These are phyloP conservation scores for Cordilura impudica DNA, from an alignment of 2,888 invertebrate genomes.

Conservation along the genomic window DNA sequence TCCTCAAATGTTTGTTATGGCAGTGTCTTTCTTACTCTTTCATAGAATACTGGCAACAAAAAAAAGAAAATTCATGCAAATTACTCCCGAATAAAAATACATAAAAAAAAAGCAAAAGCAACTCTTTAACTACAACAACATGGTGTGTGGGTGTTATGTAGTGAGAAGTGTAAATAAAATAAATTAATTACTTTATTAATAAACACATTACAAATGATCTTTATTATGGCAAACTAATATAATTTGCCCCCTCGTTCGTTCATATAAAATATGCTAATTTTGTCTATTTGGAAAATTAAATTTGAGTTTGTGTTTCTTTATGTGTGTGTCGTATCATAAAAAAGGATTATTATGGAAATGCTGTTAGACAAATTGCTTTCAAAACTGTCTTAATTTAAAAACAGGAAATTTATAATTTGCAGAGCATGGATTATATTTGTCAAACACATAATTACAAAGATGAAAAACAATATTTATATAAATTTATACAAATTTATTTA, in stretches of 20 bases:
- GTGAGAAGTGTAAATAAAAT: conserved; percentile 32
- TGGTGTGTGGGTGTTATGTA: conserved; percentile 29
- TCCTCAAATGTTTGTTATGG: not conserved
- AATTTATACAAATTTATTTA: too few species aligned
- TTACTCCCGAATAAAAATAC: not conserved
- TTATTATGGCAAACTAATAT: not conserved
- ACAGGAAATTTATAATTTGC: not conserved
- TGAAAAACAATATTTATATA: too few species aligned
- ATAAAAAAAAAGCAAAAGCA: not conserved
- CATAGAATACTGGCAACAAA: not conserved
- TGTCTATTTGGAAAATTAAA: not conserved
- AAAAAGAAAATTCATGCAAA: not conserved
- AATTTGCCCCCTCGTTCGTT: too few species aligned
- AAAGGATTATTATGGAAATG: not conserved
- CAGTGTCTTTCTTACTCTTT: not conserved
- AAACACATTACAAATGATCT: not conserved
- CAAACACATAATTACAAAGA: too few species aligned
- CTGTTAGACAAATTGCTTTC: conserved; percentile 7
- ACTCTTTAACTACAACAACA: not conserved
- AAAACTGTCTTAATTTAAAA: not conserved
- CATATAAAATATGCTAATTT: not conserved
- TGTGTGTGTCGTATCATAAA: not conserved
- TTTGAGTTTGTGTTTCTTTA: not conserved
- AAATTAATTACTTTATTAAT: conserved; percentile 27
- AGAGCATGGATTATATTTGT: not conserved